These are phyloP conservation scores for Acrocera orbiculus DNA, from an alignment of 2,888 invertebrate species.

Conservation along the genomic window DNA sequence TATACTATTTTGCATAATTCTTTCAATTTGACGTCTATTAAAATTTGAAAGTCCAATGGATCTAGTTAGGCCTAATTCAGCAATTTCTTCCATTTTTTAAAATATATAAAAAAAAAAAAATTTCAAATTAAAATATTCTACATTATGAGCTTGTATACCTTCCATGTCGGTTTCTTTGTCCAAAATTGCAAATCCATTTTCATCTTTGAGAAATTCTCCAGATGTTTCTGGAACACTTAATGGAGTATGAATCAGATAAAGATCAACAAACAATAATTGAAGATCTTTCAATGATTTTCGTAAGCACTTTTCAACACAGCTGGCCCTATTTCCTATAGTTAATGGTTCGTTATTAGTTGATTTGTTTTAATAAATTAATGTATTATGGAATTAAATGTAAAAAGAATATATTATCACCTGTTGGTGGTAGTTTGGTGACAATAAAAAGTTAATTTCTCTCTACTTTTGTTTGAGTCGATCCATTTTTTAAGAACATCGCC, in stretches of 20 bases:
- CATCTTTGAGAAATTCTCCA: constrained; percentile 45
- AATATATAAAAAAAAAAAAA: no score
- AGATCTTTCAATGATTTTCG: constrained; percentile 49
- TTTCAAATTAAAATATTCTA: no score
- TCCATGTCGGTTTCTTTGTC: constrained; percentile 62
- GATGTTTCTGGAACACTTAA: constrained; percentile 47
- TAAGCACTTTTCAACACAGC: constrained; percentile 45
- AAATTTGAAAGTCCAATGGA: constrained; percentile 78
- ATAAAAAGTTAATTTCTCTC: constrained; percentile 65
- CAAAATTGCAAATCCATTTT: constrained; percentile 42
- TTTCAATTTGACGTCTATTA: constrained; percentile 51
- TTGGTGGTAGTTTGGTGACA: constrained; percentile 61
- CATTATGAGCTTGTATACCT: no score
- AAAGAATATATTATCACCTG: no score
- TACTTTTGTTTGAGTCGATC: constrained; percentile 46
- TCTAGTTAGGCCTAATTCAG: constrained; percentile 42
- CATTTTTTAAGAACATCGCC: constrained; percentile 55
- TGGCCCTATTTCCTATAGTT: constrained; percentile 47
- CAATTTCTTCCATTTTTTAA: constrained; percentile 33
- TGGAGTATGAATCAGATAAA: constrained; percentile 67
- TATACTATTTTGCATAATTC: constrained; percentile 40
- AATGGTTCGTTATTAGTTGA: no score
- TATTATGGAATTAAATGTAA: no score
- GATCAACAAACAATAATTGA: constrained; percentile 61
- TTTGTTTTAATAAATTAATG: no score